phyloP scores from a whole-genome alignment of 2,888 invertebrate genomes.

The Dryobotodes eremita region DNA sequence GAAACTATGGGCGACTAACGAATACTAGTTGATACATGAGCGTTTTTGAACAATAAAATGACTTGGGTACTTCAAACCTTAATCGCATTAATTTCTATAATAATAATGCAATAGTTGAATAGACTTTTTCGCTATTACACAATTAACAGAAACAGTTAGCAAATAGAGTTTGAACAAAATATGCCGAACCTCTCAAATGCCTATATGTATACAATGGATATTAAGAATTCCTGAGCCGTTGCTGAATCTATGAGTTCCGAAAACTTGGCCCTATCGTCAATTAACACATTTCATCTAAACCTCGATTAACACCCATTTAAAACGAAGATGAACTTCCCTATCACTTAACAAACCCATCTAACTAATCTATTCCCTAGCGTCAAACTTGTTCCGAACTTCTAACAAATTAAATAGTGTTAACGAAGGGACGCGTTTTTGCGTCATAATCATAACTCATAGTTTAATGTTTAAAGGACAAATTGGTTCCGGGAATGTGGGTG shows the following conservation, averaged over 20 bases:
- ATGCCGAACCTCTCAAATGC: neutral
- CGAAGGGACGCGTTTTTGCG: conserved; percentile 64
- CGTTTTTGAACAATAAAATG: neutral
- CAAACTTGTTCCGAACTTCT: conserved; percentile 15
- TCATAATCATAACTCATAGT: conserved; percentile 61
- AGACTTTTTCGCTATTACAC: too few relatives aligned
- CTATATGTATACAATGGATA: neutral
- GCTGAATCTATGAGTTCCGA: neutral
- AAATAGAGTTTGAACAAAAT: neutral
- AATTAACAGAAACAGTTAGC: too few relatives aligned
- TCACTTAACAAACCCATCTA: conserved; percentile 58
- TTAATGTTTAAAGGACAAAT: conserved; percentile 70
- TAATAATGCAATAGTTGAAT: too few relatives aligned
- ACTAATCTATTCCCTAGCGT: conserved; percentile 43
- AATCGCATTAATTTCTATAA: neutral
- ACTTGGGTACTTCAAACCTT: neutral
- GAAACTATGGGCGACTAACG: neutral
- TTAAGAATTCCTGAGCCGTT: neutral
- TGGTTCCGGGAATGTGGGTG: conserved; percentile 66
- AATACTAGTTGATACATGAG: conserved; percentile 1
- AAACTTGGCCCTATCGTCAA: conserved; percentile 15
- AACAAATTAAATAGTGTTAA: conserved; percentile 34
- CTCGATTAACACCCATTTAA: conserved; percentile 55
- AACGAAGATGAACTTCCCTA: conserved; percentile 39
- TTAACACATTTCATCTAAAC: conserved; percentile 23